Conservation (phyloP, 2,888 invertebrate species). For the Thera obeliscata region DNA sequence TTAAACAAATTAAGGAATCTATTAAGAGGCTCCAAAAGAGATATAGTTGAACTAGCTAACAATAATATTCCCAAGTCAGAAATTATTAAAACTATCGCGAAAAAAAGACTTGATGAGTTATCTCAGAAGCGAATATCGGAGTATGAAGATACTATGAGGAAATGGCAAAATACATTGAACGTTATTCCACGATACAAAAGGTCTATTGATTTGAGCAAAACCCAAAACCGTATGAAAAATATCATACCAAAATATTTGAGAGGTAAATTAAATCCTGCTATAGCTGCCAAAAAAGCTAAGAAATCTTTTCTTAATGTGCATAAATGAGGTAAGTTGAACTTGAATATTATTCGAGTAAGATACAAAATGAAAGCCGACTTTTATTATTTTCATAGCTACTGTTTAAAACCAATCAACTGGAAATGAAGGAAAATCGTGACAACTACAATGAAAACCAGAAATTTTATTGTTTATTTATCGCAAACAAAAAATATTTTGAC, state of each 20-base stretch:
- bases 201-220: constrained; percentile 42
- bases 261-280: constrained; percentile 59
- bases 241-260: constrained; percentile 67
- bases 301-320: constrained; percentile 25
- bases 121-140: constrained; percentile 51
- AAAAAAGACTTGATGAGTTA: constrained; percentile 54
- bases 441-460: constrained; percentile 2
- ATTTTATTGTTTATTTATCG: neutral
- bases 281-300: constrained; percentile 43
- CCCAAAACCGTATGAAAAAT: constrained; percentile 57
- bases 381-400: neutral
- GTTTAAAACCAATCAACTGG: constrained; percentile 1
- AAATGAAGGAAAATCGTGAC: neutral
- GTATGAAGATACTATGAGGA: constrained; percentile 58
- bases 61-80: constrained; percentile 55
- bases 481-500: neutral
- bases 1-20: constrained; percentile 59
- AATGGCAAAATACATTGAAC: constrained; percentile 63
- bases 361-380: neutral
- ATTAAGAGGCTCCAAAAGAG: constrained; percentile 57
- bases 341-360: neutral
- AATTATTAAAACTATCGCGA: constrained; percentile 55
- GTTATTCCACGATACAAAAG: constrained; percentile 54
- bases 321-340: constrained; percentile 9
- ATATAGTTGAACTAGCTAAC: constrained; percentile 52